Evolutionary conservation across 2,888 invertebrate genomes (phyloP).

Genomic region (Ptilodon capucinus): DNA sequence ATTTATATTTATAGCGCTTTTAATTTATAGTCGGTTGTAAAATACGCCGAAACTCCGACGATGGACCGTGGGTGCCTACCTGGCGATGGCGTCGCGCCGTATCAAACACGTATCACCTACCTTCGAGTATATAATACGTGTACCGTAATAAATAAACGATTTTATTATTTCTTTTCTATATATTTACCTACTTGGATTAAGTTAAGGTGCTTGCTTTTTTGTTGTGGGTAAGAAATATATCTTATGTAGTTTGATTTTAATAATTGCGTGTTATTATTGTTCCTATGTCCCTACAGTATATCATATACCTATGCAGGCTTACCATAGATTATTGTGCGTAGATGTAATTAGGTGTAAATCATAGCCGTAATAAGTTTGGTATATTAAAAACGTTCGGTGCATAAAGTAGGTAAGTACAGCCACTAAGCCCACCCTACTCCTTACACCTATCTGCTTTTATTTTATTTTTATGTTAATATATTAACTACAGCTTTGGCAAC

Average conservation of each 20-base stretch:
- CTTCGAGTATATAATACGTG: conserved; percentile 5
- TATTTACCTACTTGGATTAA: background rate
- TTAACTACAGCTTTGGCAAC: background rate
- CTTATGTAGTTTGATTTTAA: no score
- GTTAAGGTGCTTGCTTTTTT: background rate
- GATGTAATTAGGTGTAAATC: no score
- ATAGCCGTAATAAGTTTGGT: no score
- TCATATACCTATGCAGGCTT: no score
- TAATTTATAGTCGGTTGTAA: conserved; percentile 73
- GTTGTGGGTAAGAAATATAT: background rate
- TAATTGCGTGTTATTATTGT: no score
- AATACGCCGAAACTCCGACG: conserved; percentile 64
- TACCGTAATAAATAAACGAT: conserved; percentile 8
- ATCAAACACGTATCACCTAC: conserved; percentile 15
- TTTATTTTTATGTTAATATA: background rate
- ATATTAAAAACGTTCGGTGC: no score
- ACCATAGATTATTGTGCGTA: no score
- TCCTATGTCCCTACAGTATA: no score
- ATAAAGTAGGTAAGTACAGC: no score
- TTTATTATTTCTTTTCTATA: conserved; percentile 10
- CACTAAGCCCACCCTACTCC: background rate
- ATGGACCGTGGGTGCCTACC: conserved; percentile 51
- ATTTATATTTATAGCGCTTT: conserved; percentile 76
- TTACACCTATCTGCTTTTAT: background rate
- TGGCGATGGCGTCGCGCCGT: conserved; percentile 30